Percentiles rank a stretch among this genome's conserved stretches.
These are phyloP conservation scores for Malacoraja senta DNA, from an alignment of 2,797 vertebrate genomes.

Conservation along the genomic window DNA sequence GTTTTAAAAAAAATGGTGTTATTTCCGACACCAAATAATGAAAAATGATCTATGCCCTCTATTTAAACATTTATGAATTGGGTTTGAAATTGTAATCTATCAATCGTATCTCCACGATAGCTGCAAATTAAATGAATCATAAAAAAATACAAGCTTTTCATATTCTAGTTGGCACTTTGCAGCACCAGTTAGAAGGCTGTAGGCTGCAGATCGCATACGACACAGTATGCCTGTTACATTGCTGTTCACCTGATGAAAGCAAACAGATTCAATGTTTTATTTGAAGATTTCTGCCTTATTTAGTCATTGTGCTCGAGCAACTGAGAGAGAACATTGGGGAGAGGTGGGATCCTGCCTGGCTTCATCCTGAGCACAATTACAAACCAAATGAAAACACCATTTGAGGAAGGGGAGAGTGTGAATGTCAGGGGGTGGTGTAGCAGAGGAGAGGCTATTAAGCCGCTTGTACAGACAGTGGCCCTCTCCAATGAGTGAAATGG, in stretches of 20 bases:
- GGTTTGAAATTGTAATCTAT: background rate
- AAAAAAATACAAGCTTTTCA: background rate
- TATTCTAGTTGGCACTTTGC: background rate
- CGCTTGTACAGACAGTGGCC: too few species aligned
- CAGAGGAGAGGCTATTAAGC: too few species aligned
- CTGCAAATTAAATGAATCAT: slow-evolving; percentile 13
- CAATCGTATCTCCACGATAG: background rate
- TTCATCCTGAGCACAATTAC: too few species aligned
- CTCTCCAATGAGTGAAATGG: too few species aligned
- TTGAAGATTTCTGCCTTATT: background rate
- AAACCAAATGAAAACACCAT: too few species aligned
- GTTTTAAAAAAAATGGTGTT: background rate
- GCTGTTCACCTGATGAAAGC: background rate
- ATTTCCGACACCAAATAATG: background rate
- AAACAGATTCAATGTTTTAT: background rate
- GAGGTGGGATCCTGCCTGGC: too few species aligned
- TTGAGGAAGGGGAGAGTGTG: too few species aligned
- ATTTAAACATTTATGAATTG: slow-evolving; percentile 9
- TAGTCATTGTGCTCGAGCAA: background rate
- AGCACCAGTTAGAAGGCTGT: background rate
- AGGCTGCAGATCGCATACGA: background rate
- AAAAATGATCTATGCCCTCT: background rate
- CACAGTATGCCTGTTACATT: background rate
- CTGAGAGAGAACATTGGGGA: too few species aligned
- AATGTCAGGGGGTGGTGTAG: too few species aligned